A percentile compares a stretch with the other conserved stretches of the same genome.
phyloP scores from a whole-genome alignment of 2,888 invertebrate species.

The Anaspis maculata region DNA sequence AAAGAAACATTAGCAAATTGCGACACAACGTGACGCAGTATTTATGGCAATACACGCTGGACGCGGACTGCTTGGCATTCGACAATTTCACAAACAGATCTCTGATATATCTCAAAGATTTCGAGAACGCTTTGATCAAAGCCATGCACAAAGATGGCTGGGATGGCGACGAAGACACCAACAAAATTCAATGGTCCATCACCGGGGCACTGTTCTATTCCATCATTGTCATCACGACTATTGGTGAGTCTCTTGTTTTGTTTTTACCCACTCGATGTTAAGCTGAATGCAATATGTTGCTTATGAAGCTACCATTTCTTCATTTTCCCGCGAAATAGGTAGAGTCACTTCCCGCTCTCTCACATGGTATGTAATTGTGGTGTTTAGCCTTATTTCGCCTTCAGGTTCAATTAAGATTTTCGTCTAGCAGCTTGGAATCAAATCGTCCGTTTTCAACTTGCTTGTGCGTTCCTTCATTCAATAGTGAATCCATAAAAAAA shows the following conservation, averaged over 20 bases:
- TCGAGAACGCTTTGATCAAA: slow-evolving; percentile 64
- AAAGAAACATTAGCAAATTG: slow-evolving; percentile 62
- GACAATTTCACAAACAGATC: slow-evolving; percentile 76
- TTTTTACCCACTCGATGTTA: too few species aligned
- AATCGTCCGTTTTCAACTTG: too few species aligned
- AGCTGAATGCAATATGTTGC: too few species aligned
- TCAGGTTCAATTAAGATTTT: too few species aligned
- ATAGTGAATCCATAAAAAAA: too few species aligned
- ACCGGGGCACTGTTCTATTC: slow-evolving; percentile 89
- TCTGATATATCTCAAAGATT: slow-evolving; percentile 47
- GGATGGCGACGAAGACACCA: slow-evolving; percentile 62
- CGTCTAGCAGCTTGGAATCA: too few species aligned
- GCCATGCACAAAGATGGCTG: slow-evolving; percentile 86
- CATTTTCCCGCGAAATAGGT: too few species aligned
- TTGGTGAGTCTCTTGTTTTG: slow-evolving; percentile 56
- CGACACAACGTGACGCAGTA: slow-evolving; percentile 68
- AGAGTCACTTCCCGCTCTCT: too few species aligned
- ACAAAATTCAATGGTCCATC: slow-evolving; percentile 70
- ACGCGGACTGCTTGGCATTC: slow-evolving; percentile 58
- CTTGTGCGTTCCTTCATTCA: too few species aligned
- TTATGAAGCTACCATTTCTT: too few species aligned
- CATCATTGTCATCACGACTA: slow-evolving; percentile 93
- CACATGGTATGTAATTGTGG: too few species aligned
- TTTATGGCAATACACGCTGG: slow-evolving; percentile 66
- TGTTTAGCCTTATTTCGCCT: too few species aligned